Evolutionary conservation across 2,113 vertebrate species (phyloP).

Genomic region (Tonatia bakeri): DNA sequence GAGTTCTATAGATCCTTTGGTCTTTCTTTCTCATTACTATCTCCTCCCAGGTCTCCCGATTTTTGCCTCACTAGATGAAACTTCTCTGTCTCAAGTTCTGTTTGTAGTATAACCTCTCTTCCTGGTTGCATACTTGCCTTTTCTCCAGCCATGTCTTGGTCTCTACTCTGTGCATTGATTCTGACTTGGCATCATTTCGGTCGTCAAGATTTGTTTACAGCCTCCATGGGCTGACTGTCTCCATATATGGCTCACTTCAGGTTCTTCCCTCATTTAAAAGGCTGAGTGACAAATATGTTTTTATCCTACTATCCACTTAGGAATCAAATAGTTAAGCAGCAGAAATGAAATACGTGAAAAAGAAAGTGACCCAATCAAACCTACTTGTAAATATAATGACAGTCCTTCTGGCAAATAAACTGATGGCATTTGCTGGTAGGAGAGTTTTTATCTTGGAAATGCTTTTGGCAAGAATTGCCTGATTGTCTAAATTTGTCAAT

Average conservation of each 20-base stretch:
- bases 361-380: neutral
- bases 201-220: neutral
- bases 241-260: neutral
- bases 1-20: neutral
- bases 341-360: neutral
- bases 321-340: neutral
- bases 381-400: neutral
- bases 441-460: neutral
- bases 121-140: neutral
- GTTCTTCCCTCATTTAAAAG: neutral
- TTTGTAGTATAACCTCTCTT: neutral
- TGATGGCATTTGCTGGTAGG: neutral
- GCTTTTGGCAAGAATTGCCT: neutral
- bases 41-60: neutral
- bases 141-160: neutral
- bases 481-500: neutral
- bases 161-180: neutral
- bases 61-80: neutral
- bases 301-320: neutral
- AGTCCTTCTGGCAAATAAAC: neutral
- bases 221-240: neutral
- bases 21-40: neutral
- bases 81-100: neutral
- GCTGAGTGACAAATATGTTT: neutral
- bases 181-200: neutral